These are phyloP conservation scores for Chrysomela aeneicollis DNA, from an alignment of 2,888 invertebrate species.

Conservation along the genomic window DNA sequence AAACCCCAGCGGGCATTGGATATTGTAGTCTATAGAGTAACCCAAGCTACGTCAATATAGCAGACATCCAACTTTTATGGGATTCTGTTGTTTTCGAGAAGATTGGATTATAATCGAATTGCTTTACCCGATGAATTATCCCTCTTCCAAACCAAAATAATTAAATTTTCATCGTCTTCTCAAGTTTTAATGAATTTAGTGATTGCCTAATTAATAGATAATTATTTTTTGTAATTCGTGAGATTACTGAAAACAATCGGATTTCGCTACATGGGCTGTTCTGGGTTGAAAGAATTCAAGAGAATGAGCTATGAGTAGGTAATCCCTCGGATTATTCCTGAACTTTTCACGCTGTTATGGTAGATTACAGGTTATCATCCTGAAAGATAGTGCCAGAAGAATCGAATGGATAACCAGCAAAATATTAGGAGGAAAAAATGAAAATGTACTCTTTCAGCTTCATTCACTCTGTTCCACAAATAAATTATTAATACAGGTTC, in stretches of 20 bases:
- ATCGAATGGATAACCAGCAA: neutral
- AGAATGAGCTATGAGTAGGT: neutral
- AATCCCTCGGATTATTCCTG: neutral
- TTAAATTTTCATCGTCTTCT: conserved; percentile 15
- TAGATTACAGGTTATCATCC: too few relatives aligned
- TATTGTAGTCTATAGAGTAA: neutral
- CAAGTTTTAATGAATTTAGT: conserved; percentile 22
- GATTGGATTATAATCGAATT: conserved; percentile 34
- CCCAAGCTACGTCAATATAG: neutral
- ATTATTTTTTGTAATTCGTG: conserved; percentile 16
- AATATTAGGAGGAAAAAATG: neutral
- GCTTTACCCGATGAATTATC: conserved; percentile 30
- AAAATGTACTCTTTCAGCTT: neutral
- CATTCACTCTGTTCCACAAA: neutral
- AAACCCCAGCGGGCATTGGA: neutral
- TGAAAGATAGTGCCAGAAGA: too few relatives aligned
- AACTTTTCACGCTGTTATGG: neutral
- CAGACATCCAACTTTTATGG: conserved; percentile 27
- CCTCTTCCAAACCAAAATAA: conserved; percentile 25
- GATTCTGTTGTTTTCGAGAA: conserved; percentile 26
- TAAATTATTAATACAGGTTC: too few relatives aligned
- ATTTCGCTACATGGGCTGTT: neutral
- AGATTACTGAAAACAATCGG: conserved; percentile 13
- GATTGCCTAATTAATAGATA: conserved; percentile 19
- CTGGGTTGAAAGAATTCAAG: neutral